Evolutionary conservation across 2,888 invertebrate species (phyloP), one percentile per base, ranked within the genome.

Genomic region (Vannuccia rotundouncinata): DNA sequence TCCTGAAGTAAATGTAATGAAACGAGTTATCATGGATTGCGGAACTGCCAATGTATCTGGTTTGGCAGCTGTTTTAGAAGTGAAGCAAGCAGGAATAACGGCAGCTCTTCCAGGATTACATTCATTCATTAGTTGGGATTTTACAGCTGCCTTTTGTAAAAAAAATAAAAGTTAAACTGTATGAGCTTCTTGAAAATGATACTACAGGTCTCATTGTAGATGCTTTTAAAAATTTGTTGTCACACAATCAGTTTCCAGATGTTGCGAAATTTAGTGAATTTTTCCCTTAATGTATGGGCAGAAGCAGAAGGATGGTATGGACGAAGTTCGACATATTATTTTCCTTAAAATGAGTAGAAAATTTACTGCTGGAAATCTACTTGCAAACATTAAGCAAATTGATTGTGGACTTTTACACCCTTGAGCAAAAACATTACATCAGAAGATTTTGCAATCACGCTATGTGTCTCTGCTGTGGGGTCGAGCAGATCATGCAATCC

Each of bases 101-200:
- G 31, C 75, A 29, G 75, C 75, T 75, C 31, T 29, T n/a, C 77
- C 78, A 28, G 80, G 80, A 13, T 75, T 22, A 22, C 77, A 80
- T 78, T 78, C 77, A 77, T 80, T 80, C 30, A 80, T 59, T 29
- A 77, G 29, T 30, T 79, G 45, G 45, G 79, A 59, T 59, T 80
- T 80, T 79, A 45, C 79, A 27, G 17, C 30, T 0, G 59, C 31
- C 17, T 80, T 80, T 74, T 74, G 59, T 17, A 81, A 22, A 30
- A 28, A 75, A 22, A n/a, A n/a, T n/a, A 29, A 75, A 75, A 28
- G 31, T 5, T 17, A 75, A 25, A 30, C 75, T 29, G 25, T 66
- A 66, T 66, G 22, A 66, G 66, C 66, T 22, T 66, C 17, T 66
- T 66, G 25, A 66, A 66, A n/a, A 66, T 17, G 66, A 66, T 66